Evolutionary conservation across 2,797 vertebrate genomes (phyloP), one percentile per base, ranked within the genome.

Genomic region (Microcaecilia unicolor): DNA sequence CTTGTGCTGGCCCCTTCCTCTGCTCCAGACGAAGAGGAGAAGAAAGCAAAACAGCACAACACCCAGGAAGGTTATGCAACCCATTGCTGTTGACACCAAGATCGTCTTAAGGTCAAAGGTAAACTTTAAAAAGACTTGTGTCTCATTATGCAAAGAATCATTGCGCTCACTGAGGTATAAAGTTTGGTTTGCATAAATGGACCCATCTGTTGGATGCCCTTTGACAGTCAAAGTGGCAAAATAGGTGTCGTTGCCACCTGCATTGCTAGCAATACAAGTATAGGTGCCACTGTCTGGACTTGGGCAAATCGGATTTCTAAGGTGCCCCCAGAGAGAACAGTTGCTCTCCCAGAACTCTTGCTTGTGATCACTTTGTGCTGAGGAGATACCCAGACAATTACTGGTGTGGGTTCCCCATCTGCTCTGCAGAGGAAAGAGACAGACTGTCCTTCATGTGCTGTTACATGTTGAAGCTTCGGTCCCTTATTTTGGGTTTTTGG

Each of bases 1-100:
- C 66, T 97, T 98, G 78, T 98, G 96, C 60, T 99, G 94, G 7
- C 96, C 96, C 7, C 88, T 85, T 13, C 96, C 92, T 9, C 94
- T 86, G 74, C 96, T 99, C 96, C 96, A 99, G 49, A 95, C 90
- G n/a, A 99, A 98, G 9, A 99, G 85, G 55, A 99, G 75, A 20
- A 98, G 86, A 72, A 99, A 98, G 61, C 96, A 99, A 67, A 99
- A 98, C 41, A 98, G 86, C n/a, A 99, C 96, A 11, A 99, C 96
- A 0, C 96, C 94, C 34, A 99, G 71, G 67, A 98, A 99, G 47
- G 92, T 98, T 78, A 98, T 95, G 47, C 96, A 99, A 25, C 96
- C 96, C 94, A 99, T 99, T 26, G 96, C 94, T 0, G 94, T 97
- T 68, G 96, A 98, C 59, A 99, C 90, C 61, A 99, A 77, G 72